These are phyloP conservation scores for Balearica regulorum DNA, from an alignment of 2,797 vertebrate species.

Conservation along the genomic window DNA sequence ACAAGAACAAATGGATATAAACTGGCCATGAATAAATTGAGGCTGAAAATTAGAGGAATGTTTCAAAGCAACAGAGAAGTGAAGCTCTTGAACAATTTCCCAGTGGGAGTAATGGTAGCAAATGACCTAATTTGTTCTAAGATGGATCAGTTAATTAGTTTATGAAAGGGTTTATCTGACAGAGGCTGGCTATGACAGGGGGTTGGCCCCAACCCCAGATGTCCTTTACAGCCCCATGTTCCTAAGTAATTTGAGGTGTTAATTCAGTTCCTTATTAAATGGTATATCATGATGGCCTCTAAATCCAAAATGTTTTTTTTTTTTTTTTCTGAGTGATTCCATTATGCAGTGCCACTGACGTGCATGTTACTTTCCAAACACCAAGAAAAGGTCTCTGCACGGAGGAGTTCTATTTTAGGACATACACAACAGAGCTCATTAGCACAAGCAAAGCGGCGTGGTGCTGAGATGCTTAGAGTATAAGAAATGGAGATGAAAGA, in stretches of 20 bases:
- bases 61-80: constrained; percentile 39
- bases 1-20: constrained; percentile 43
- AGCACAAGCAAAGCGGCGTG: not conserved
- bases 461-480: not conserved
- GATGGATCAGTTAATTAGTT: constrained; percentile 43
- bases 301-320: not conserved
- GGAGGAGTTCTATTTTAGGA: not conserved
- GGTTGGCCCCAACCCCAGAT: not conserved
- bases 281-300: not conserved
- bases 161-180: constrained; percentile 19
- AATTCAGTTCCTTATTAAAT: not conserved
- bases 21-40: constrained; percentile 34
- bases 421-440: not conserved
- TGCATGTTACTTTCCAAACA: not conserved
- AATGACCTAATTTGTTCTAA: constrained; percentile 42
- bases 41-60: constrained; percentile 14
- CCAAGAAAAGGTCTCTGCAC: not conserved
- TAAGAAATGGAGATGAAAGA: not conserved
- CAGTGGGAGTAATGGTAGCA: not conserved
- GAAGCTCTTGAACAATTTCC: constrained; percentile 30
- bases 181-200: not conserved
- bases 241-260: not conserved
- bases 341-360: not conserved
- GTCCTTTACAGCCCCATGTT: not conserved
- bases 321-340: not conserved